Percentiles rank a stretch among this genome's conserved stretches.
These are phyloP conservation scores for Aphyosemion australe DNA, from an alignment of 2,113 vertebrate species.

Conservation along the genomic window DNA sequence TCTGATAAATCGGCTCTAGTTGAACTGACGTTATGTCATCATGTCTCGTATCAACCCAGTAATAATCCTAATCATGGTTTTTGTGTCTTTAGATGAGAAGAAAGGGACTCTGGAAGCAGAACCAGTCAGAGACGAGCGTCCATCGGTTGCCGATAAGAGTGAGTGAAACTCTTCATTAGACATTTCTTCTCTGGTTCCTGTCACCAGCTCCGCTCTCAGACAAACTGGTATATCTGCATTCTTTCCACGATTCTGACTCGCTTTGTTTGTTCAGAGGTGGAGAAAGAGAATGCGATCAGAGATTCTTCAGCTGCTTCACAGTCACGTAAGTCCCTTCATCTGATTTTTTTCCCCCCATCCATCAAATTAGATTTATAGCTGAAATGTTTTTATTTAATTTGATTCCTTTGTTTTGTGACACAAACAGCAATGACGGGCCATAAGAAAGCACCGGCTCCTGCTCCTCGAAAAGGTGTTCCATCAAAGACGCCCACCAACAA, in stretches of 20 bases:
- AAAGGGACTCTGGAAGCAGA: neutral
- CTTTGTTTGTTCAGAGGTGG: constrained; percentile 36
- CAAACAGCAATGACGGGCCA: neutral
- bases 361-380: neutral
- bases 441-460: constrained; percentile 25
- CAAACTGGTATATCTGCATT: constrained; percentile 53
- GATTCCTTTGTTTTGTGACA: constrained; percentile 5
- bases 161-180: constrained; percentile 31
- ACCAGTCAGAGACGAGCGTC: neutral
- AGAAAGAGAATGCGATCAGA: neutral
- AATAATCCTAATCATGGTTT: constrained; percentile 5
- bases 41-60: neutral
- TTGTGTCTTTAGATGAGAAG: neutral
- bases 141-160: constrained; percentile 54
- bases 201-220: too few species aligned
- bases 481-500: too few species aligned
- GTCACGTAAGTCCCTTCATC: constrained; percentile 11
- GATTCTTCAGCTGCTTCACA: neutral
- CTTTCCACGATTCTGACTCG: constrained; percentile 2
- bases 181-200: too few species aligned
- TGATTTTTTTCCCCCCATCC: neutral
- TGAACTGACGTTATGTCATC: neutral
- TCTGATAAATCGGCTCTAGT: too few species aligned
- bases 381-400: neutral
- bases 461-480: constrained; percentile 1